These are phyloP conservation scores for Papio anubis DNA, from an alignment of 2,113 vertebrate species.

Conservation along the genomic window DNA sequence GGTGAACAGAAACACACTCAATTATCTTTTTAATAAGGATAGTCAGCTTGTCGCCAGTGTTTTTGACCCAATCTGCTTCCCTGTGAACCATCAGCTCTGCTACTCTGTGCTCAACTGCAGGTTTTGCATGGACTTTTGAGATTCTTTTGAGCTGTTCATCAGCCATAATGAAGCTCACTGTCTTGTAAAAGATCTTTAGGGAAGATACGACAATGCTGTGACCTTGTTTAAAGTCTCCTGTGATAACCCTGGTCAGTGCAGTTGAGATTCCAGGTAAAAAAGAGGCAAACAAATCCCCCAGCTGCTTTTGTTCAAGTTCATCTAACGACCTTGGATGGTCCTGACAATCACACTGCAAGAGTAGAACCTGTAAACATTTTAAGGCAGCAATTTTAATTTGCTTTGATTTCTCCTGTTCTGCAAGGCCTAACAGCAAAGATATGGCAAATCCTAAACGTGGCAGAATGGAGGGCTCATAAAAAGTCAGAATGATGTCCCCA, in stretches of 20 bases:
- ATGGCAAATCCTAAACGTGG: conserved; percentile 92
- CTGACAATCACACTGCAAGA: conserved; percentile 89
- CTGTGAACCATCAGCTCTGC: conserved; percentile 88
- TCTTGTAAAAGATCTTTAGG: conserved; percentile 88
- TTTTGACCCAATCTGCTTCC: conserved; percentile 88
- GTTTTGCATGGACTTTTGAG: conserved; percentile 63
- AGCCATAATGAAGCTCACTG: conserved; percentile 88
- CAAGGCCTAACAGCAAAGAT: conserved; percentile 90
- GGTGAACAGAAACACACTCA: conserved; percentile 88
- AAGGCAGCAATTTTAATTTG: conserved; percentile 88
- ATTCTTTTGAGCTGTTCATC: conserved; percentile 87
- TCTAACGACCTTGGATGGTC: conserved; percentile 79
- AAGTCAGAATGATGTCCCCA: conserved; percentile 85
- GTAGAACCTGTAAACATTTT: conserved; percentile 88
- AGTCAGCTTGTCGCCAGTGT: conserved; percentile 85
- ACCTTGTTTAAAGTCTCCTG: conserved; percentile 92
- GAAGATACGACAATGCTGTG: conserved; percentile 87
- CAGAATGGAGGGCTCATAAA: conserved; percentile 89
- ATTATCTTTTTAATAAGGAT: conserved; percentile 89
- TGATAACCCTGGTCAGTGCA: conserved; percentile 86
- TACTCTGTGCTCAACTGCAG: conserved; percentile 74
- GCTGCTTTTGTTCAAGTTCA: conserved; percentile 69
- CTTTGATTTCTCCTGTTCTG: conserved; percentile 90
- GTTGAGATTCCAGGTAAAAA: conserved; percentile 95
- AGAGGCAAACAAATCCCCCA: conserved; percentile 90